Conservation (phyloP, 30 jellyfish, hydroid and myxozoan genomes). For the Aurelia sp. region DNA sequence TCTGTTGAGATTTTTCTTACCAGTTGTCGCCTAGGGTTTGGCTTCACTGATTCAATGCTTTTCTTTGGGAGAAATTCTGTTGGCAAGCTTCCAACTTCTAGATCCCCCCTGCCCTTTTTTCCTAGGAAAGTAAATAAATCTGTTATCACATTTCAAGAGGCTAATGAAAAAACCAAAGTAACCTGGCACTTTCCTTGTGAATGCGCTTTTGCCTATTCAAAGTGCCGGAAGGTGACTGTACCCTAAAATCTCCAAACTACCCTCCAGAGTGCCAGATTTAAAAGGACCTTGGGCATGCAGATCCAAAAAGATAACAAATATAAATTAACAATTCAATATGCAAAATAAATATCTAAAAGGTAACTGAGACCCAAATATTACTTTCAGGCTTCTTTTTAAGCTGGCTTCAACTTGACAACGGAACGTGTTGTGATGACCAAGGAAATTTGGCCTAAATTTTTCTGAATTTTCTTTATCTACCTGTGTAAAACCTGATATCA, state of each 20-base stretch:
- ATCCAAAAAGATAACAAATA: neutral
- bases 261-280: neutral
- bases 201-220: neutral
- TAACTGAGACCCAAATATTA: too few relatives aligned
- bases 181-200: neutral
- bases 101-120: constrained; percentile 38
- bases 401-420: too few relatives aligned
- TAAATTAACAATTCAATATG: too few relatives aligned
- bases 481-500: constrained; percentile 1
- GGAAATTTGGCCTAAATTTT: too few relatives aligned
- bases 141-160: neutral
- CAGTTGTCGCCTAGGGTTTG: constrained; percentile 56
- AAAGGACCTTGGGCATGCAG: too few relatives aligned
- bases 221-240: neutral
- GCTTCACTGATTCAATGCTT: constrained; percentile 26
- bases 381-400: too few relatives aligned
- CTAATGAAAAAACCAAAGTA: neutral
- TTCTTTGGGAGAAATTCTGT: constrained; percentile 48
- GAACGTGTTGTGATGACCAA: too few relatives aligned
- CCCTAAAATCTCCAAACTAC: neutral
- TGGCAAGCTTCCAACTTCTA: constrained; percentile 59
- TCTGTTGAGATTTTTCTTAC: neutral
- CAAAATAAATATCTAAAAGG: too few relatives aligned
- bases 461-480: neutral
- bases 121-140: constrained; percentile 24